Evolutionary conservation across 2,888 invertebrate genomes (phyloP).

Genomic region (Chironomus tentans): DNA sequence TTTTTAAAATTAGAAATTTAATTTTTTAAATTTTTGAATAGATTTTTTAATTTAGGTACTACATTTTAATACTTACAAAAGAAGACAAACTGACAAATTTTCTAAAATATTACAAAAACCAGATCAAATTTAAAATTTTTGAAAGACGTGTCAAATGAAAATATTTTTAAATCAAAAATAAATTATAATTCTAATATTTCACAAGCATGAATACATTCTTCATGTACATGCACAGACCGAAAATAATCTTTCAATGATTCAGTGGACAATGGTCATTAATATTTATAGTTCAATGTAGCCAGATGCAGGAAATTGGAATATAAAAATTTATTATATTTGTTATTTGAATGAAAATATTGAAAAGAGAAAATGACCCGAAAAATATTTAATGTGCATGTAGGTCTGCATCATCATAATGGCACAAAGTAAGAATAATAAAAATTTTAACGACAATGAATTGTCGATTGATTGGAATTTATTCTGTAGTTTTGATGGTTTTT

Average conservation of each 20-base stretch:
- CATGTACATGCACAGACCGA: neutral
- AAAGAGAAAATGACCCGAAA: conserved; percentile 21
- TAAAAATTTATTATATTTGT: neutral
- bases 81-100: too few relatives aligned
- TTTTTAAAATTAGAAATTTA: too few relatives aligned
- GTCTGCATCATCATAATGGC: too few relatives aligned
- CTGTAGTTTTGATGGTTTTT: too few relatives aligned
- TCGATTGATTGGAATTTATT: too few relatives aligned
- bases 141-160: conserved; percentile 15
- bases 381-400: conserved; percentile 19
- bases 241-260: neutral
- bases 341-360: neutral
- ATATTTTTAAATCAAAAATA: too few relatives aligned
- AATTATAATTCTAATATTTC: neutral
- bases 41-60: too few relatives aligned
- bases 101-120: neutral
- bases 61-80: too few relatives aligned
- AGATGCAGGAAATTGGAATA: conserved; percentile 16
- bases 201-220: neutral
- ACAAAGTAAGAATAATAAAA: too few relatives aligned
- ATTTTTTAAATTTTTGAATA: too few relatives aligned
- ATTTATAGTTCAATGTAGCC: conserved; percentile 11
- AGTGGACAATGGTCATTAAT: conserved; percentile 25
- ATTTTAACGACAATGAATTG: too few relatives aligned
- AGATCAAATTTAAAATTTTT: neutral